Percentiles rank a stretch among this genome's conserved stretches.
Evolutionary conservation across 2,113 vertebrate genomes (phyloP).

Genomic region (Blennius ocellaris): DNA sequence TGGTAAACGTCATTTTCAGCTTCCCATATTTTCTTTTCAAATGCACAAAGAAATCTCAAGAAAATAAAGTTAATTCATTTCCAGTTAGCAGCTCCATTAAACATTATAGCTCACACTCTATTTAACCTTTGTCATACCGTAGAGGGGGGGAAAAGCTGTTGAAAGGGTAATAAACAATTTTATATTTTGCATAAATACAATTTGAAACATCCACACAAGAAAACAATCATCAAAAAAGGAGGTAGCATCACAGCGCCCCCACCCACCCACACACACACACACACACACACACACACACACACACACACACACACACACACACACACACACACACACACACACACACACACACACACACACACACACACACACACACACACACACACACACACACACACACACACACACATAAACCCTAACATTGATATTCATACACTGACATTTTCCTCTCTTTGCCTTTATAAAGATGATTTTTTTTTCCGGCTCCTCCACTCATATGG

Average conservation of each 20-base stretch:
- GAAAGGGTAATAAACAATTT: constrained; percentile 1
- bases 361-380: too few species aligned
- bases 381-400: too few species aligned
- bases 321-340: too few species aligned
- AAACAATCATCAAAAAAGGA: not conserved
- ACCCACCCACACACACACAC: too few species aligned
- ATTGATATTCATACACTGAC: not conserved
- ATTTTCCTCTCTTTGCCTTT: constrained; percentile 69
- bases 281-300: too few species aligned
- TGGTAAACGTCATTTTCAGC: not conserved
- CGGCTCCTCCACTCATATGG: constrained; percentile 33
- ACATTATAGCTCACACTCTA: constrained; percentile 11
- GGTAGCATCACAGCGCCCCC: not conserved
- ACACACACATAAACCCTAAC: too few species aligned
- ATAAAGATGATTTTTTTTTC: constrained; percentile 61
- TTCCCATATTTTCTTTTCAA: not conserved
- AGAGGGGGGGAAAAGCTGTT: not conserved
- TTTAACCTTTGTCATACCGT: constrained; percentile 14
- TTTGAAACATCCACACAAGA: not conserved
- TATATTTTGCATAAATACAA: constrained; percentile 6
- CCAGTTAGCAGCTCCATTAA: constrained; percentile 42
- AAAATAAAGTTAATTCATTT: constrained; percentile 26
- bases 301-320: too few species aligned
- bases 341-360: too few species aligned
- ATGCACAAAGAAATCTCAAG: not conserved